Conservation (phyloP, 1,140 invertebrate genomes). For the Drosophila bocqueti region DNA sequence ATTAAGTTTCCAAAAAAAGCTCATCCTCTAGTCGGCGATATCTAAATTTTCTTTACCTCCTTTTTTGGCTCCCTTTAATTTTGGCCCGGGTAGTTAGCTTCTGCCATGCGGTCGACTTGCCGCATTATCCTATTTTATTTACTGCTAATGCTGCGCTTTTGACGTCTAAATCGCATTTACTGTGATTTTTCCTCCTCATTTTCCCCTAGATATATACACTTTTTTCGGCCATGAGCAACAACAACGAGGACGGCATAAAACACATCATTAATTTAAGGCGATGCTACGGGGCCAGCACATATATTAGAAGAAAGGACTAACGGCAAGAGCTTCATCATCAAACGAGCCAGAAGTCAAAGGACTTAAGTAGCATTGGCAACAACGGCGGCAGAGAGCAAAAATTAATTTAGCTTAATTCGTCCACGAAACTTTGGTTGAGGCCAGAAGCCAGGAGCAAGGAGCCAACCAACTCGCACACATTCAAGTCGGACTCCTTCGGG, state of each 20-base stretch:
- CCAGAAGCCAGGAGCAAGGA: constrained; percentile 48
- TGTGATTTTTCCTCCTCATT: constrained; percentile 65
- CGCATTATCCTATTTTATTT: constrained; percentile 83
- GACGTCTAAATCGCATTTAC: constrained; percentile 76
- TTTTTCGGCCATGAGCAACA: constrained; percentile 24
- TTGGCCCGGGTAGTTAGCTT: constrained; percentile 27
- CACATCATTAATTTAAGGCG: constrained; percentile 83
- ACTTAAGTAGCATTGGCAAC: constrained; percentile 67
- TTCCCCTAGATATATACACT: constrained; percentile 19
- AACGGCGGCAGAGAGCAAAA: constrained; percentile 73
- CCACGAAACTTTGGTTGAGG: constrained; percentile 76
- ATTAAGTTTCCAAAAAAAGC: not conserved
- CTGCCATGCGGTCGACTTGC: constrained; percentile 72
- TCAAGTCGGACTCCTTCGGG: constrained; percentile 37
- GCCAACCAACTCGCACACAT: not conserved
- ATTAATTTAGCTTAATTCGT: constrained; percentile 84
- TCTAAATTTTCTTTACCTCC: constrained; percentile 7
- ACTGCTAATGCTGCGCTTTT: constrained; percentile 82
- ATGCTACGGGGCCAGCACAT: constrained; percentile 36
- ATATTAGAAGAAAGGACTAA: constrained; percentile 28
- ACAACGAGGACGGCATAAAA: constrained; percentile 62
- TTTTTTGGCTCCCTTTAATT: constrained; percentile 19
- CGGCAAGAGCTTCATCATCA: constrained; percentile 28
- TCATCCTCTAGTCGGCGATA: not conserved
- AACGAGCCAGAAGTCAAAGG: constrained; percentile 71